Evolutionary conservation across 2,888 invertebrate genomes (phyloP), one percentile per base, ranked within the genome.

Genomic region (Drosophila phalerata): DNA sequence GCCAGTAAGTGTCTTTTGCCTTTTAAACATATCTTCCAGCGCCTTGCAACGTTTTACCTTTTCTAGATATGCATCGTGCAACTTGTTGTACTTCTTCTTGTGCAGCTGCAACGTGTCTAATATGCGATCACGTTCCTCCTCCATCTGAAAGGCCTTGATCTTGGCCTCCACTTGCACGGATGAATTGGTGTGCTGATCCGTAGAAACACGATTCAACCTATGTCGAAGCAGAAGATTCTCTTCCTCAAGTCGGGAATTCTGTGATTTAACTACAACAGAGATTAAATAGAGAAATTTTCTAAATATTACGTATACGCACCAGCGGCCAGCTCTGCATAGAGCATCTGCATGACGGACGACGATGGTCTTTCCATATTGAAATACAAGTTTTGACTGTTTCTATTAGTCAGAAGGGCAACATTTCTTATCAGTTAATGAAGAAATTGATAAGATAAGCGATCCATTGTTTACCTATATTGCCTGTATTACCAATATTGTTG

Each of bases 41-140:
- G 88, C 88, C 32, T 85, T 88, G 68, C 90, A 91, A 2, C 92
- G 88, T 32, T 82, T 90, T 5, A 88, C 81, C 56, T 91, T 92
- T 45, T 89, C 88, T 72, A 90, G 58, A 28, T 86, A 92, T 0
- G 90, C 91, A 30, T 79, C 82, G 25, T 92, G 89, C 22, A 92
- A 51, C 43, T 89, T 91, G 60, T 91, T 91, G 71, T 92, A 92
- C 57, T 89, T 89, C n/a, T 79, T 83, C 63, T 92, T 92, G 6
- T 90, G 70, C 32, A 68, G 63, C 61, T 92, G 88, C 42, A 92
- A 62, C 11, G 82, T 88, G 3, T 92, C 91, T 30, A 81, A 71
- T 45, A 90, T 61, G 9, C 79, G 82, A 73, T 92, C 91, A 1
- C 90, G 88, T 47, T 92, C 91, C 13, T 90, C 89, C 55, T 92